Evolutionary conservation across 92 coral and sea anemone genomes (phyloP), one percentile per base, ranked within the genome.

Genomic region (Bergia puertoricense): DNA sequence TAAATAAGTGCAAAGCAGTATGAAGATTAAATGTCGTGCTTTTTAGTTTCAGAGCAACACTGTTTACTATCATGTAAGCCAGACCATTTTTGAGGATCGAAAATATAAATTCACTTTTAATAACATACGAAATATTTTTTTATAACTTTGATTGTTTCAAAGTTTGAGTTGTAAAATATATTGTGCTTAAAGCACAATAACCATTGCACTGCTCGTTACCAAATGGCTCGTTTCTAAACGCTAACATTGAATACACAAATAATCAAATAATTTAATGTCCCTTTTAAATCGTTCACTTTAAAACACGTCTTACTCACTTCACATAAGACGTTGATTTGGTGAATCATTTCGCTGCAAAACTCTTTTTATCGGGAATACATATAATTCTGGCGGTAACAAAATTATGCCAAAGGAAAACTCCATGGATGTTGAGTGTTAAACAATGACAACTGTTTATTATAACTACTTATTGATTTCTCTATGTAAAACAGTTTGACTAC

Each of bases 181-280:
- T 42, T 76, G 51, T 76, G 80, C 80, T 40, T 40, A 76, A 76
- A 76, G 80, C 54, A 76, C 51, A 45, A 42, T 16, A 43, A 76
- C 37, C 46, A 20, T 23, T 40, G 22, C 48, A 76, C 80, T 41
- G 15, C 16, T 37, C 44, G 20, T 75, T 18, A 42, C 51, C 23
- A 74, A 74, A 75, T 76, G 30, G 23, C 23, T 5, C 77, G 20
- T 43, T 37, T 74, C 30, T 5, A 45, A 40, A 76, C 50, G 46
- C 39, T 13, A 5, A 18, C 46, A 74, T 8, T 3, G 8, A 38
- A 15, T 8, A 76, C 15, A 45, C 80, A 76, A 16, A 76, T 36
- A 76, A 40, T 76, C 80, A 40, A 76, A 76, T 76, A 76, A 76
- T 76, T 76, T 76, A 76, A 74, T 10, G 77, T 76, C 11, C 10